Conservation (phyloP, 37 sponge, comb jelly and placozoan species). For the Spongilla lacustris region DNA sequence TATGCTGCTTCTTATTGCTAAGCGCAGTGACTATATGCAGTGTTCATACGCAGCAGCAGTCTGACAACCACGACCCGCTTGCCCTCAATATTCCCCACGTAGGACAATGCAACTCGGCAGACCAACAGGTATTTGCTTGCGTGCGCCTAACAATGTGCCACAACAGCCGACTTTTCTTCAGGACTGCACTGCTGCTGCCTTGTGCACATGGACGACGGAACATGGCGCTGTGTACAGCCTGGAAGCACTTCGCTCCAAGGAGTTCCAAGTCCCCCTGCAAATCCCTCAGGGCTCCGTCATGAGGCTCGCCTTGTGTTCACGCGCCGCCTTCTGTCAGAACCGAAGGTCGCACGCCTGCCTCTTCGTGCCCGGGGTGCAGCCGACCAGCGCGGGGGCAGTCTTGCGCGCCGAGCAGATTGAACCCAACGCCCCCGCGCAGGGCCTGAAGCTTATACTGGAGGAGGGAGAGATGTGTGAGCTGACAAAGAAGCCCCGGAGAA, state of each 20-base stretch:
- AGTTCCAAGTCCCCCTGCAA: slow-evolving; percentile 19
- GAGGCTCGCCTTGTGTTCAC: slow-evolving; percentile 24
- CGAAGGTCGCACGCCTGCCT: slow-evolving; percentile 7
- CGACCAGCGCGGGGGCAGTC: neutral
- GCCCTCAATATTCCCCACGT: neutral
- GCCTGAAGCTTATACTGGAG: slow-evolving; percentile 49
- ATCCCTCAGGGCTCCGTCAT: slow-evolving; percentile 32
- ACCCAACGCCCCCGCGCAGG: slow-evolving; percentile 29
- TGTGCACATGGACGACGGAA: slow-evolving; percentile 20
- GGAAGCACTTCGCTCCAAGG: slow-evolving; percentile 9
- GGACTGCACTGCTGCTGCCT: neutral
- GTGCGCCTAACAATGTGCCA: too few relatives aligned
- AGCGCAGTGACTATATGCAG: neutral
- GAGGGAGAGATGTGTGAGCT: slow-evolving; percentile 67
- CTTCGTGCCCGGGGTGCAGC: slow-evolving; percentile 35
- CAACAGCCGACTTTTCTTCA: neutral
- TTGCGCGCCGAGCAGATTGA: slow-evolving; percentile 35
- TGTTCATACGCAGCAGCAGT: too few relatives aligned
- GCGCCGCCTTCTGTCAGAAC: neutral
- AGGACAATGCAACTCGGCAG: neutral
- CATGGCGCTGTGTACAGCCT: slow-evolving; percentile 34
- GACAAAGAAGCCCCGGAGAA: slow-evolving; percentile 46
- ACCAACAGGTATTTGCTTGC: neutral
- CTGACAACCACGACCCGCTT: neutral
- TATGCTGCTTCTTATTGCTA: neutral